Percentiles rank a stretch among this genome's conserved stretches.
Evolutionary conservation across 1,140 invertebrate species (phyloP).

Genomic region (Drosophila nasuta): DNA sequence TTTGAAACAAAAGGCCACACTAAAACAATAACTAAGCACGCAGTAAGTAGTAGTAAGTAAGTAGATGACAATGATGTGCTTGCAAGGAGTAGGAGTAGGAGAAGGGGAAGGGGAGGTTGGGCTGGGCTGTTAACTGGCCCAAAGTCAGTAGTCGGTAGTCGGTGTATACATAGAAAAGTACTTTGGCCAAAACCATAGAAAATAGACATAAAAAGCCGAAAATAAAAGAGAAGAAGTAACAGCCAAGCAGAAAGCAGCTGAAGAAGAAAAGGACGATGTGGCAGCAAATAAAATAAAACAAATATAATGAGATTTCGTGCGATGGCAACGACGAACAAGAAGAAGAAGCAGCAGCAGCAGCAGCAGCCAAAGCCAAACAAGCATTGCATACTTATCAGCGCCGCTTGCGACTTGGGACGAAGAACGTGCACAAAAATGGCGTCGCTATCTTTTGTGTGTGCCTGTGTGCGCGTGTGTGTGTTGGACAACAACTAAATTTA

Average conservation of each 20-base stretch:
- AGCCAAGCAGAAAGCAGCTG: conserved; percentile 46
- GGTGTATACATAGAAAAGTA: conserved; percentile 59
- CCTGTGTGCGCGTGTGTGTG: conserved; percentile 32
- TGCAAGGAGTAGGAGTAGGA: background rate
- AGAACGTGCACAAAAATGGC: conserved; percentile 66
- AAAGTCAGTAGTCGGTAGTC: conserved; percentile 46
- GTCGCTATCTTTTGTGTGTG: conserved; percentile 65
- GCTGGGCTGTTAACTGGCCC: conserved; percentile 35
- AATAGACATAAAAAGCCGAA: conserved; percentile 41
- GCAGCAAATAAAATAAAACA: conserved; percentile 81
- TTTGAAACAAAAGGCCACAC: conserved; percentile 76
- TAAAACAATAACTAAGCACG: conserved; percentile 83
- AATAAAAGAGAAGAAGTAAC: conserved; percentile 43
- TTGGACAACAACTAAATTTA: conserved; percentile 76
- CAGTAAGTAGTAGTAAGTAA: conserved; percentile 82
- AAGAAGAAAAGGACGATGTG: conserved; percentile 66
- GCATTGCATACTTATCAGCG: conserved; percentile 79
- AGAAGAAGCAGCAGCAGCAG: background rate
- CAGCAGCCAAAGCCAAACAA: conserved; percentile 35
- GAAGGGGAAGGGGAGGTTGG: background rate
- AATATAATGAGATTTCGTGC: conserved; percentile 82
- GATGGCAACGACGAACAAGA: conserved; percentile 15
- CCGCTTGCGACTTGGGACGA: conserved; percentile 2
- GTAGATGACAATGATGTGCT: conserved; percentile 69
- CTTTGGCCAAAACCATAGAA: conserved; percentile 39